These are phyloP conservation scores for Grantiella picta DNA, from an alignment of 2,113 vertebrate genomes.

Conservation along the genomic window DNA sequence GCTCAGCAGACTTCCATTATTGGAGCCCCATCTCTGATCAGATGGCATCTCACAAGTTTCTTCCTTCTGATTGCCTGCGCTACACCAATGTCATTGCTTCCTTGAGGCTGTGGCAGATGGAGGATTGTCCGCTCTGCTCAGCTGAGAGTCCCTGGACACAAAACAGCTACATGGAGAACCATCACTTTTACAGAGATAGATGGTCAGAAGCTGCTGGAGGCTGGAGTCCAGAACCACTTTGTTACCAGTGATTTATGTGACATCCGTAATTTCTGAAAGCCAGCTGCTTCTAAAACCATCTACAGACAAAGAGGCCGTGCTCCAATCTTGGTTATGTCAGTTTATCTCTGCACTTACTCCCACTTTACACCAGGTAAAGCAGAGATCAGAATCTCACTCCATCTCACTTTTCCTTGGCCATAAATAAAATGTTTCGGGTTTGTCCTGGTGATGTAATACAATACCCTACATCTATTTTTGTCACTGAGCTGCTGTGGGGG, in stretches of 20 bases:
- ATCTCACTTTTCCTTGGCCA: neutral
- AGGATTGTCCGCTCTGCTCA: slow-evolving; percentile 36
- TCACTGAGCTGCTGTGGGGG: neutral
- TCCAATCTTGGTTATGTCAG: slow-evolving; percentile 13
- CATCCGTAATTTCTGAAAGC: slow-evolving; percentile 42
- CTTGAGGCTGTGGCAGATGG: slow-evolving; percentile 36
- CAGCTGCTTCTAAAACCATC: slow-evolving; percentile 57
- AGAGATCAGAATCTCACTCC: neutral
- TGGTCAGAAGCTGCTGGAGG: slow-evolving; percentile 30
- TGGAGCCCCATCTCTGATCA: neutral
- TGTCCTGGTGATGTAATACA: slow-evolving; percentile 18
- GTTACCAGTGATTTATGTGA: slow-evolving; percentile 52
- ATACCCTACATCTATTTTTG: neutral
- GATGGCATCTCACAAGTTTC: neutral
- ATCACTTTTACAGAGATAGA: slow-evolving; percentile 27
- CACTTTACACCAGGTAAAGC: slow-evolving; percentile 39
- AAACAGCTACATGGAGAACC: slow-evolving; percentile 38
- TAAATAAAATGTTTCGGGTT: slow-evolving; percentile 43
- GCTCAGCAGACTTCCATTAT: slow-evolving; percentile 13
- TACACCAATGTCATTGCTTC: slow-evolving; percentile 15
- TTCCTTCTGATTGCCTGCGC: slow-evolving; percentile 18
- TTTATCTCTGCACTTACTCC: slow-evolving; percentile 42
- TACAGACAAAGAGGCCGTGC: slow-evolving; percentile 9
- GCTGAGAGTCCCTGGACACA: slow-evolving; percentile 53
- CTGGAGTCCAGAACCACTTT: slow-evolving; percentile 48